Evolutionary conservation across 2,797 vertebrate genomes (phyloP).

Genomic region (Kryptolebias ocellatus): DNA sequence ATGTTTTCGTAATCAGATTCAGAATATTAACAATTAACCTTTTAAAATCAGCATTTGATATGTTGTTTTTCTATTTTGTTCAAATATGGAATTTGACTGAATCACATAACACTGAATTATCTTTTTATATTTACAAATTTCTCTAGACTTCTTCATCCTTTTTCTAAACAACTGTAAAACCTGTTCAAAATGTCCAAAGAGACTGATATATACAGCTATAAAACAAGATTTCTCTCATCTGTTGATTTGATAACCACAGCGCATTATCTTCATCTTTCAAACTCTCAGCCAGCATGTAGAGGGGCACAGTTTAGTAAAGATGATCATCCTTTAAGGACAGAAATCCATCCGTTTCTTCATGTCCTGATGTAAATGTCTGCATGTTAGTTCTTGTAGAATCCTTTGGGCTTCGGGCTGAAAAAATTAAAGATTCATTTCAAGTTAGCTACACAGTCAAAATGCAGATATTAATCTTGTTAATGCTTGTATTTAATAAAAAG

Average conservation of each 20-base stretch:
- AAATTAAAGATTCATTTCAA: conserved; percentile 42
- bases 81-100: too few relatives aligned
- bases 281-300: neutral
- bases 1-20: too few relatives aligned
- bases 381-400: conserved; percentile 70
- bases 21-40: too few relatives aligned
- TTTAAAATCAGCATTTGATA: too few relatives aligned
- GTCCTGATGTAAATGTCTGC: conserved; percentile 35
- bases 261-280: neutral
- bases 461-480: too few relatives aligned
- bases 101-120: too few relatives aligned
- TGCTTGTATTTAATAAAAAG: too few relatives aligned
- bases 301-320: conserved; percentile 5
- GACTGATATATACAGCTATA: conserved; percentile 31
- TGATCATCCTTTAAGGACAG: conserved; percentile 18
- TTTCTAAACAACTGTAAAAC: too few relatives aligned
- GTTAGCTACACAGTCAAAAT: neutral
- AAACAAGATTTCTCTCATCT: conserved; percentile 9
- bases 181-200: neutral
- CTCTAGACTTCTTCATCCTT: too few relatives aligned
- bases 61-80: too few relatives aligned
- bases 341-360: conserved; percentile 15
- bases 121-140: too few relatives aligned
- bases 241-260: neutral
- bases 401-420: conserved; percentile 79